These are phyloP conservation scores for Chamaea fasciata DNA, from an alignment of 2,113 vertebrate genomes.

Conservation along the genomic window DNA sequence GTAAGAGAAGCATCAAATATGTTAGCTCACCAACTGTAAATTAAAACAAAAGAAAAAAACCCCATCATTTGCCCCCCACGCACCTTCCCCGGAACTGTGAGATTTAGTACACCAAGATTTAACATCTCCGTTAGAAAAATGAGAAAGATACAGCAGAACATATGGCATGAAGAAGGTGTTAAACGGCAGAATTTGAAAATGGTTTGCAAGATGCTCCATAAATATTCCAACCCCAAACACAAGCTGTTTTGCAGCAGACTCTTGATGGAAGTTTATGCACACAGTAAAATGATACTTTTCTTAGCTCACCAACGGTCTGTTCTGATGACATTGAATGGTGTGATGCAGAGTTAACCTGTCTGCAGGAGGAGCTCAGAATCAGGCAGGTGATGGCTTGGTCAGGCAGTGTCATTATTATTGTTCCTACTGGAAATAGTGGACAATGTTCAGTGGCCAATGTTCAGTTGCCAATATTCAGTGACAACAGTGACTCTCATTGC, in stretches of 20 bases:
- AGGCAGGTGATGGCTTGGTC: not conserved
- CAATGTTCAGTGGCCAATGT: not conserved
- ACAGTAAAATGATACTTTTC: not conserved
- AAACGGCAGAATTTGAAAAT: conserved; percentile 3
- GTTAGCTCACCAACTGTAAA: conserved; percentile 37
- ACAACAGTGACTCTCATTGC: not conserved
- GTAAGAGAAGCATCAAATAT: conserved; percentile 21
- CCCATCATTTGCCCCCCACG: not conserved
- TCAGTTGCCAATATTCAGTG: not conserved
- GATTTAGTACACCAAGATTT: conserved; percentile 4
- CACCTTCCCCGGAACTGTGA: not conserved
- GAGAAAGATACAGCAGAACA: conserved; percentile 37
- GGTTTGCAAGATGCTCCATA: conserved; percentile 18
- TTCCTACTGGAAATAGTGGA: not conserved
- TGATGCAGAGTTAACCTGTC: not conserved
- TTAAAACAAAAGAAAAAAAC: not conserved
- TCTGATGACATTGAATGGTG: not conserved
- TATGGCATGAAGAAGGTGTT: conserved; percentile 33
- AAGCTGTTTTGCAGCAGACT: conserved; percentile 26
- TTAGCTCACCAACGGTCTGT: not conserved
- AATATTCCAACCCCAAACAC: conserved; percentile 32
- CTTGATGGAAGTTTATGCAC: not conserved
- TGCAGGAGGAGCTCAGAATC: not conserved
- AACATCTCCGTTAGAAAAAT: not conserved
- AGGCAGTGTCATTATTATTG: not conserved